Evolutionary conservation across 2,888 invertebrate genomes (phyloP).

Genomic region (Tyria jacobaeae): DNA sequence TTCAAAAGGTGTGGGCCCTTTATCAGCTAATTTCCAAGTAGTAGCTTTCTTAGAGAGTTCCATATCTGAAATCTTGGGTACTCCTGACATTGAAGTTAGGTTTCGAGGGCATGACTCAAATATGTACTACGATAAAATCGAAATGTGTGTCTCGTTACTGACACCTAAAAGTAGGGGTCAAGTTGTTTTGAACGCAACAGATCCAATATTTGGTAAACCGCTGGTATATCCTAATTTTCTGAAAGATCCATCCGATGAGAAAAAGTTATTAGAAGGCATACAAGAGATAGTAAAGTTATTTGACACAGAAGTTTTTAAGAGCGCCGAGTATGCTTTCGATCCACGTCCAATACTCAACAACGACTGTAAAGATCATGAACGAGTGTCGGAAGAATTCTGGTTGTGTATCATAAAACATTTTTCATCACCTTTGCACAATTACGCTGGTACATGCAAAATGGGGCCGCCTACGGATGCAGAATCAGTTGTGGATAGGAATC

Average conservation of each 20-base stretch:
- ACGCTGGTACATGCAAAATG: conserved; percentile 82
- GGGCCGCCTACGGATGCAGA: conserved; percentile 72
- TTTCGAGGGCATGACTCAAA: conserved; percentile 81
- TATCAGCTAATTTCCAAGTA: conserved; percentile 81
- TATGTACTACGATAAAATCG: conserved; percentile 80
- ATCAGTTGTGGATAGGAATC: conserved; percentile 74
- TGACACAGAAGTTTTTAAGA: conserved; percentile 79
- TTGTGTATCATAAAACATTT: conserved; percentile 80
- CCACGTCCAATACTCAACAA: conserved; percentile 75
- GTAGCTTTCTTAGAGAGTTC: conserved; percentile 75
- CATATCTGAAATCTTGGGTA: conserved; percentile 73
- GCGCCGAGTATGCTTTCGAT: conserved; percentile 75
- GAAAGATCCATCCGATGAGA: conserved; percentile 71
- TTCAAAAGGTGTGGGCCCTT: conserved; percentile 73
- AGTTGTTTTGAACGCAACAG: conserved; percentile 73
- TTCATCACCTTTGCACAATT: conserved; percentile 78
- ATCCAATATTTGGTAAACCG: conserved; percentile 74
- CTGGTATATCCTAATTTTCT: conserved; percentile 80
- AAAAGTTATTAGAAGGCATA: conserved; percentile 77
- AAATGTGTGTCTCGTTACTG: conserved; percentile 76
- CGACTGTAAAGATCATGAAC: conserved; percentile 74
- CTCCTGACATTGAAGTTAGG: conserved; percentile 79
- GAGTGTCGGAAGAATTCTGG: conserved; percentile 79
- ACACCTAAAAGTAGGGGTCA: conserved; percentile 81
- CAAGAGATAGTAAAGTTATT: conserved; percentile 76